Evolutionary conservation across 2,113 vertebrate genomes (phyloP).

Genomic region (Pollimyrus isidori): DNA sequence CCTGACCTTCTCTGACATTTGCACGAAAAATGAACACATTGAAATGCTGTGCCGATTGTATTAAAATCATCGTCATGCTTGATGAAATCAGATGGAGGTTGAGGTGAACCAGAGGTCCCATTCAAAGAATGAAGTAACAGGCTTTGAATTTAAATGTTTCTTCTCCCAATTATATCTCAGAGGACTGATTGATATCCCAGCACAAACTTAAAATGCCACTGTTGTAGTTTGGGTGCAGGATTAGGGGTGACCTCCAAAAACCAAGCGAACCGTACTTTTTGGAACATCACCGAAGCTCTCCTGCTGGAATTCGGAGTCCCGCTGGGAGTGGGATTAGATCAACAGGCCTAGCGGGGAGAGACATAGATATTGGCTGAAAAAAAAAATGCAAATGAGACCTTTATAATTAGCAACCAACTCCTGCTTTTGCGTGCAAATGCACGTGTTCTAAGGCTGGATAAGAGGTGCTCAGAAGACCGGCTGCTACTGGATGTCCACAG

Average conservation of each 20-base stretch:
- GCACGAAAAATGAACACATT: constrained; percentile 7
- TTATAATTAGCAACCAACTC: constrained; percentile 8
- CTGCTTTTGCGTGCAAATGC: neutral
- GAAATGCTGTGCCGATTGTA: neutral
- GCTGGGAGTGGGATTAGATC: neutral
- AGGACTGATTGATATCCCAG: neutral
- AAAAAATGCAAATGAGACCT: constrained; percentile 14
- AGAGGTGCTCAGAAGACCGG: neutral
- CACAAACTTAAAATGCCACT: neutral
- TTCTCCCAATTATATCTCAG: neutral
- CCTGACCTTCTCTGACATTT: constrained; percentile 10
- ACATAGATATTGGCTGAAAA: neutral
- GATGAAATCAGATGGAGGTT: constrained; percentile 8
- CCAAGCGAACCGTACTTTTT: neutral
- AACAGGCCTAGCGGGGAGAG: neutral
- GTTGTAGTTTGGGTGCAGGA: neutral
- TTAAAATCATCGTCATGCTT: neutral
- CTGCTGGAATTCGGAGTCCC: neutral
- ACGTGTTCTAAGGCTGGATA: neutral
- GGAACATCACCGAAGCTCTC: neutral
- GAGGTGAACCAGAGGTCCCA: neutral
- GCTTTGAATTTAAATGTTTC: constrained; percentile 12
- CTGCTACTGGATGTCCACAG: neutral
- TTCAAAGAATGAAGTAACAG: neutral
- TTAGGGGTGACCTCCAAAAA: neutral